These are phyloP conservation scores for Calidris pygmaea DNA, from an alignment of 2,113 vertebrate genomes.

Conservation along the genomic window DNA sequence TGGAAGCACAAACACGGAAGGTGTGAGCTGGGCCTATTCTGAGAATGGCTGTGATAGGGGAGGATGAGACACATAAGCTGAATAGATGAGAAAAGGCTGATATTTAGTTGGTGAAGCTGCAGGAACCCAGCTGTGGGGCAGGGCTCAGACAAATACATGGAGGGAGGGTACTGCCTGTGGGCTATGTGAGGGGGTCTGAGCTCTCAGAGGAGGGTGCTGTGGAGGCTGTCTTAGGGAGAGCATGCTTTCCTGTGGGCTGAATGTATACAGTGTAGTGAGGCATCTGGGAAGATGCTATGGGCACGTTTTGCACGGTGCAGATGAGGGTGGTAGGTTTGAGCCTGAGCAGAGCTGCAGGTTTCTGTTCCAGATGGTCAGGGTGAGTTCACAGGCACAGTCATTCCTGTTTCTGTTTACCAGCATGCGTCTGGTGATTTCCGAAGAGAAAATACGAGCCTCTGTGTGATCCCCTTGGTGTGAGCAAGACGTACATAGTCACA, in stretches of 20 bases:
- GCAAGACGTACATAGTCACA: not conserved
- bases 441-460: not conserved
- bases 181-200: not conserved
- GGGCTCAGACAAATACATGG: not conserved
- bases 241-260: not conserved
- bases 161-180: not conserved
- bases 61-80: not conserved
- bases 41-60: not conserved
- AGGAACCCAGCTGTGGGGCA: not conserved
- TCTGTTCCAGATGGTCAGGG: slow-evolving; percentile 54
- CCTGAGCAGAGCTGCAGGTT: slow-evolving; percentile 17
- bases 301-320: not conserved
- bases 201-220: not conserved
- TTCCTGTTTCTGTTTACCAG: slow-evolving; percentile 61
- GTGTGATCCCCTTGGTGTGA: not conserved
- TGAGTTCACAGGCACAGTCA: slow-evolving; percentile 25
- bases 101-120: not conserved
- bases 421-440: slow-evolving; percentile 49
- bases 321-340: not conserved
- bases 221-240: not conserved
- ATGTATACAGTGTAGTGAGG: not conserved
- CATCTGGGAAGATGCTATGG: not conserved
- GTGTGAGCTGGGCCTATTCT: not conserved
- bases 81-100: not conserved
- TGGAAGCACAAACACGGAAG: not conserved